These are phyloP conservation scores for Hydroisotoma schaefferi DNA, from an alignment of 2,888 invertebrate genomes.

Conservation along the genomic window DNA sequence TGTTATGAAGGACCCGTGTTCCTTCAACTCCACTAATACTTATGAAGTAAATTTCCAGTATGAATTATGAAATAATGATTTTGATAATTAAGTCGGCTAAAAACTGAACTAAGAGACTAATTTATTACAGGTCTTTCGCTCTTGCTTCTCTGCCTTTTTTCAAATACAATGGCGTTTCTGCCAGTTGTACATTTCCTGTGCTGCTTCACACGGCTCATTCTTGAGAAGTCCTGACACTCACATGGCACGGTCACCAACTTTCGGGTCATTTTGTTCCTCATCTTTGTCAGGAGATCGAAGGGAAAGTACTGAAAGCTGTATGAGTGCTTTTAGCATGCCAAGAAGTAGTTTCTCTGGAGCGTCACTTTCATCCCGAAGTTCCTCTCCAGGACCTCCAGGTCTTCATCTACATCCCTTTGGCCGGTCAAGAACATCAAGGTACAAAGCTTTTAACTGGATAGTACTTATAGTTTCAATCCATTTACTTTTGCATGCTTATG, in stretches of 20 bases:
- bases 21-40: conserved; percentile 44
- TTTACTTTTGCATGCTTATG: neutral
- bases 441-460: neutral
- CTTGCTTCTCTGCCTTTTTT: conserved; percentile 49
- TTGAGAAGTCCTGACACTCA: conserved; percentile 43
- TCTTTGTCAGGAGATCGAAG: conserved; percentile 42
- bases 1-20: conserved; percentile 47
- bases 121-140: conserved; percentile 45
- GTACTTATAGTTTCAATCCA: neutral
- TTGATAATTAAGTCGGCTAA: neutral
- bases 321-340: conserved; percentile 47
- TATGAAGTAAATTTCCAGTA: conserved; percentile 42
- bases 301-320: conserved; percentile 48
- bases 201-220: conserved; percentile 43
- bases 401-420: conserved; percentile 39
- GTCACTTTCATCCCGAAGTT: conserved; percentile 44
- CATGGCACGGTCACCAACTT: conserved; percentile 45
- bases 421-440: conserved; percentile 46
- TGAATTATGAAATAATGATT: neutral
- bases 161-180: conserved; percentile 49
- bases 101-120: neutral
- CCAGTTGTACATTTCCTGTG: conserved; percentile 45
- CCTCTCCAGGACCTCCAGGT: conserved; percentile 44
- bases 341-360: conserved; percentile 47
- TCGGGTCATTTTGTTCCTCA: conserved; percentile 43